phyloP scores from a whole-genome alignment of 2,888 invertebrate genomes.

The Hartigia nigra region DNA sequence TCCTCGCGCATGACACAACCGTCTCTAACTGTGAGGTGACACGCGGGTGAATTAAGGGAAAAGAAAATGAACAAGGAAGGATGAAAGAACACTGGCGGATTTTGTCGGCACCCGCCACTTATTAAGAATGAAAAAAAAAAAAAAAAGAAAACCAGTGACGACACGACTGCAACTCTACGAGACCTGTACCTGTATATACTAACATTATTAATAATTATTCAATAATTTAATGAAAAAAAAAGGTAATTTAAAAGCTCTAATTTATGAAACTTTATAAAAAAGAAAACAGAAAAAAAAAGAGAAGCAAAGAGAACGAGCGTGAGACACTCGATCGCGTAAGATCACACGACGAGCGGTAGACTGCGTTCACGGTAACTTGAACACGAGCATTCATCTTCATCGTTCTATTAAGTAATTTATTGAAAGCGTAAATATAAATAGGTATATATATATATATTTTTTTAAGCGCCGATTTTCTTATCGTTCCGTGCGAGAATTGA shows the following conservation, averaged over 20 bases:
- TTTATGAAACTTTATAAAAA: conserved; percentile 46
- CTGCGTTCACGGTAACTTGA: conserved; percentile 44
- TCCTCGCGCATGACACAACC: conserved; percentile 23
- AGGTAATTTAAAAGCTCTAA: conserved; percentile 53
- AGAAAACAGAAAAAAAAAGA: conserved; percentile 1
- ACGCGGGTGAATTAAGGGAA: background rate
- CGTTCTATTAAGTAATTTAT: conserved; percentile 39
- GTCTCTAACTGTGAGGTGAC: conserved; percentile 1
- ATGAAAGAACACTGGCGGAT: conserved; percentile 50
- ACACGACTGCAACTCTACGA: conserved; percentile 67
- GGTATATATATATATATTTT: conserved; percentile 1
- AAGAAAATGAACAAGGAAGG: conserved; percentile 6
- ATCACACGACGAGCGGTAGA: conserved; percentile 44
- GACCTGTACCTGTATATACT: conserved; percentile 67
- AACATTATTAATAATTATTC: conserved; percentile 57
- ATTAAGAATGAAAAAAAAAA: conserved; percentile 20
- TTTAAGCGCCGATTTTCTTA: conserved; percentile 5
- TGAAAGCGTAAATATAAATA: conserved; percentile 31
- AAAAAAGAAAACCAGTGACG: conserved; percentile 57
- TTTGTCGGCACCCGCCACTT: conserved; percentile 62
- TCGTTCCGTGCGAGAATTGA: background rate
- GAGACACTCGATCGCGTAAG: conserved; percentile 15
- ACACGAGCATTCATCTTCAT: background rate
- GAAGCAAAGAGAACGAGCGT: background rate
- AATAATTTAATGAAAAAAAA: conserved; percentile 47